Percentiles rank a stretch among this genome's conserved stretches.
Conservation (phyloP, 2,797 vertebrate species). For the Megaceryle alcyon region DNA sequence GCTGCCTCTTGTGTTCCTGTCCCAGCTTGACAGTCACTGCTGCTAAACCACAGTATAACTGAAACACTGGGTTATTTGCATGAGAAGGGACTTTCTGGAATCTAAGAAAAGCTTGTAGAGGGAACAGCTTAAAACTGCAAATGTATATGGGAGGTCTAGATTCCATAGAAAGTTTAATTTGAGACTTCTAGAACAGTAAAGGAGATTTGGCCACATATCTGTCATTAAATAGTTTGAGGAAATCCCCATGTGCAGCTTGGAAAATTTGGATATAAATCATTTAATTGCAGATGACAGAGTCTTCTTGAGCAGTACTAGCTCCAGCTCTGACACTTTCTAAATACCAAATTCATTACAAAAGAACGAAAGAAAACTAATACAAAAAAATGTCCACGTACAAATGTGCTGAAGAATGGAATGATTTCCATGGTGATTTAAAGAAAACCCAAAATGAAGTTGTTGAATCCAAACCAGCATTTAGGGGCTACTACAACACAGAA, state of each 20-base stretch:
- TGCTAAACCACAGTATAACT: neutral
- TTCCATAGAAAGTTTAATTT: neutral
- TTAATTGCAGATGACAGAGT: neutral
- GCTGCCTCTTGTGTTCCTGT: neutral
- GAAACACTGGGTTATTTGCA: neutral
- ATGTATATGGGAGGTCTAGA: neutral
- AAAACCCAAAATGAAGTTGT: neutral
- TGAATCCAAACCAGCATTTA: neutral
- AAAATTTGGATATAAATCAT: neutral
- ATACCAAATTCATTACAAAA: neutral
- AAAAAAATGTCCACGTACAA: neutral
- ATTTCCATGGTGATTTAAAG: neutral
- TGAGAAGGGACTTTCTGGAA: neutral
- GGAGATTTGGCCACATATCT: neutral
- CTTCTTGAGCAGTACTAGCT: neutral
- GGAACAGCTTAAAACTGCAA: neutral
- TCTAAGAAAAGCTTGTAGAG: neutral
- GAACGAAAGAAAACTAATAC: neutral
- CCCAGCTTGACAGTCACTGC: neutral
- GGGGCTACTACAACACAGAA: neutral
- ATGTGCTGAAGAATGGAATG: neutral
- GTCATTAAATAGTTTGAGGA: neutral
- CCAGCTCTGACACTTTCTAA: neutral
- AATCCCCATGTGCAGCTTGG: neutral
- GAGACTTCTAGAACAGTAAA: neutral